Evolutionary conservation across 2,113 vertebrate species (phyloP).

Genomic region (Onychorhynchus coronatus): DNA sequence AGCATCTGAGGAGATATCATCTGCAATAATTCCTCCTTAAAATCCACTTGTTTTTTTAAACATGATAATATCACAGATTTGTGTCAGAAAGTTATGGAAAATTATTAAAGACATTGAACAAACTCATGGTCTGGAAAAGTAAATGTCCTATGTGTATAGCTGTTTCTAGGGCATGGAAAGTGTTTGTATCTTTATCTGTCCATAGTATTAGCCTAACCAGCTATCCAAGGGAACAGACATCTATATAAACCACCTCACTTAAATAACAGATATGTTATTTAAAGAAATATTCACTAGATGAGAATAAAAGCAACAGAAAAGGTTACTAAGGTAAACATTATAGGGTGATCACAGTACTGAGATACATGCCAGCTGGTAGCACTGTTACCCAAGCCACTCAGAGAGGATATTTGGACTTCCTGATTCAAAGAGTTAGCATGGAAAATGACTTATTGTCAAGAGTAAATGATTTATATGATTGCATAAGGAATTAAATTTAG

Average conservation of each 20-base stretch:
- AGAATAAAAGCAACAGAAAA: neutral
- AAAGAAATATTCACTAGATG: neutral
- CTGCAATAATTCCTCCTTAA: neutral
- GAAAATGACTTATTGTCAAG: neutral
- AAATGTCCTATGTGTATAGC: neutral
- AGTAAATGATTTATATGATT: neutral
- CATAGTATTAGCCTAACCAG: neutral
- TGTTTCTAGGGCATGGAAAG: neutral
- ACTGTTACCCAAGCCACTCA: neutral
- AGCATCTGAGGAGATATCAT: neutral
- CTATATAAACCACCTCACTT: neutral
- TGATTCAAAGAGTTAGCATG: neutral
- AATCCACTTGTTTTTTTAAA: neutral
- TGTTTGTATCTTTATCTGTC: neutral
- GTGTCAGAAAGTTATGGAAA: neutral
- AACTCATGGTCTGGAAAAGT: neutral
- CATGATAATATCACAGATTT: neutral
- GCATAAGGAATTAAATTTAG: neutral
- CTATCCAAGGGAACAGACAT: neutral
- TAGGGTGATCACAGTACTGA: neutral
- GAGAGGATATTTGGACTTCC: neutral
- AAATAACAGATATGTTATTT: neutral
- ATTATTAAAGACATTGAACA: neutral
- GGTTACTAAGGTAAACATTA: neutral
- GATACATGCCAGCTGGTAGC: neutral